A percentile compares a stretch with the other conserved stretches of the same genome.
Conservation (phyloP, 1,140 invertebrate species). For the Macrostomum lignano region DNA sequence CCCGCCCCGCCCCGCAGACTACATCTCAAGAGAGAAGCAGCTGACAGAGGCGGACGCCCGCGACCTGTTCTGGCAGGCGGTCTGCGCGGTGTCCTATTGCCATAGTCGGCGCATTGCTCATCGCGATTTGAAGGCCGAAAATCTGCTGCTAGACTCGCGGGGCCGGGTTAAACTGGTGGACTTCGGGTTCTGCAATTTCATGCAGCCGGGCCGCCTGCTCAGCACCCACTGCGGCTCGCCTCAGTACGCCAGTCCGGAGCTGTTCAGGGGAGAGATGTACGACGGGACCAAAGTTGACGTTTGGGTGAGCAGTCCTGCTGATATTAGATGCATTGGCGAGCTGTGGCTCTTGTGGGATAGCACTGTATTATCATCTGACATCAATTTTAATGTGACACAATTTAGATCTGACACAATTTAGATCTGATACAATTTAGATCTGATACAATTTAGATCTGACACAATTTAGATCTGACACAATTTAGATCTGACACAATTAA, state of each 20-base stretch:
- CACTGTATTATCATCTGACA: too few species aligned
- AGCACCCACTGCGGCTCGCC: slow-evolving; percentile 84
- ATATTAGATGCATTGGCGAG: too few species aligned
- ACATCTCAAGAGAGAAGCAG: too few species aligned
- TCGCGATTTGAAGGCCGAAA: slow-evolving; percentile 78
- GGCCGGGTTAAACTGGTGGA: slow-evolving; percentile 85
- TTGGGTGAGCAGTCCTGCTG: slow-evolving; percentile 37
- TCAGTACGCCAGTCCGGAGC: slow-evolving; percentile 79
- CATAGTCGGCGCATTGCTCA: slow-evolving; percentile 70
- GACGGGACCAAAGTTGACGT: slow-evolving; percentile 77
- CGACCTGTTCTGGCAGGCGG: slow-evolving; percentile 39
- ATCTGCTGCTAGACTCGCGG: slow-evolving; percentile 63
- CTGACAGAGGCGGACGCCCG: slow-evolving; percentile 4
- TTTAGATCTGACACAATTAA: too few species aligned
- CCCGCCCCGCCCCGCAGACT: too few species aligned
- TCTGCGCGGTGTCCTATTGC: slow-evolving; percentile 73
- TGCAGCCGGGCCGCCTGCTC: slow-evolving; percentile 43
- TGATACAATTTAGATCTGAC: too few species aligned
- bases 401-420: too few species aligned
- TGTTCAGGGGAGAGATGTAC: slow-evolving; percentile 74
- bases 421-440: too few species aligned
- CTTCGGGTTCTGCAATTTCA: slow-evolving; percentile 89
- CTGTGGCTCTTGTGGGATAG: too few species aligned
- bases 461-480: too few species aligned
- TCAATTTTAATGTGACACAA: too few species aligned